Evolutionary conservation across 2,888 invertebrate species (phyloP), one percentile per base, ranked within the genome.

Genomic region (Gnatocerus cornutus): DNA sequence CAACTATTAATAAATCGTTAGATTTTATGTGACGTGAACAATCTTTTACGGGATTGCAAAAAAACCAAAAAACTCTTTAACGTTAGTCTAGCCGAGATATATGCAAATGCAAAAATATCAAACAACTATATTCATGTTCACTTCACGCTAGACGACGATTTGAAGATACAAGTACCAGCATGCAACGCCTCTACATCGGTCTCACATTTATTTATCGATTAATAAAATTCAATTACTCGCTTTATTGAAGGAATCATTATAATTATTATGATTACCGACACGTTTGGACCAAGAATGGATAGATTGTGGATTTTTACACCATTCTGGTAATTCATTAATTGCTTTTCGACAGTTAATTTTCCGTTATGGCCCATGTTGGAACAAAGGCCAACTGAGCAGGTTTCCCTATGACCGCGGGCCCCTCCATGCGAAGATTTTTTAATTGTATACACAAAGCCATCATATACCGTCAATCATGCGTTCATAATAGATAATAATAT

Each of bases 401-500:
- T 69, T 68, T 69, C 64, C 58, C 64, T 69, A 12, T 33, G 64
- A 64, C 69, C 63, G 52, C 64, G 48, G 58, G 69, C 58, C 14
- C 13, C 16, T 43, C 41, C 21, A 65, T 41, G 65, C 61, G 29
- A 65, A 13, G 48, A 62, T 45, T 70, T 65, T 69, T 70, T 70
- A 70, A 70, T 70, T 70, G 69, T 66, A 70, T 61, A 69, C 39
- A 61, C 37, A 53, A 37, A 65, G 58, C 64, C 61, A 69, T 66
- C 48, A 55, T 50, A 45, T 62, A 62, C 59, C 65, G 69, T 55
- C 69, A 69, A 69, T 69, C 69, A 65, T 65, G 70, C 70, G 66
- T 70, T 70, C 50, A 70, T 70, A 70, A 70, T 70, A 70, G 66
- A 70, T 70, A 70, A 70, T 70, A 66, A 70, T 70, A 70, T 66